Evolutionary conservation across 37 sponge, comb jelly and placozoan species (phyloP).

Genomic region (Diacarnus erythraeanus): DNA sequence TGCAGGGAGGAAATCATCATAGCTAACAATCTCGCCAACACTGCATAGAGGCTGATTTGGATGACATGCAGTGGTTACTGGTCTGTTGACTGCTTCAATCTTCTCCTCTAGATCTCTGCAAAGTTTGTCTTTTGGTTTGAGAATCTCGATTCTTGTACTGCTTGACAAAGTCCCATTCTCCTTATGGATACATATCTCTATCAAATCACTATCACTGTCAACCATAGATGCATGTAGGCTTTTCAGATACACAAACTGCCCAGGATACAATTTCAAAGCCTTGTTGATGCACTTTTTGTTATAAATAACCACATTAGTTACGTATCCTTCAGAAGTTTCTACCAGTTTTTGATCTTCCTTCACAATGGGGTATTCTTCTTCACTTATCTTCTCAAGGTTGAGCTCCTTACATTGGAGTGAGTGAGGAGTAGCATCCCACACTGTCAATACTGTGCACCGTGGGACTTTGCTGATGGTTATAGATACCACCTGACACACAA

Average conservation of each 20-base stretch:
- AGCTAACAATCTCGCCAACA: constrained; percentile 1
- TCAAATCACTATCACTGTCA: not conserved
- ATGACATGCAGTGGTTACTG: not conserved
- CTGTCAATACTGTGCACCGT: constrained; percentile 15
- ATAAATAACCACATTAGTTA: not conserved
- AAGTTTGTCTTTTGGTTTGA: not conserved
- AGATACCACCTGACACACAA: constrained; percentile 42
- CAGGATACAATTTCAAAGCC: not conserved
- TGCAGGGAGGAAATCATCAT: not conserved
- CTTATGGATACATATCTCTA: constrained; percentile 12
- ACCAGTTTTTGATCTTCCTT: not conserved
- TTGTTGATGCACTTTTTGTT: not conserved
- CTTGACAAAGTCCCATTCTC: not conserved
- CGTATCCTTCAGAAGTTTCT: not conserved
- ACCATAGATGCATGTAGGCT: not conserved
- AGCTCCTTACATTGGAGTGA: not conserved
- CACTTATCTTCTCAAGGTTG: not conserved
- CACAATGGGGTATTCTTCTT: not conserved
- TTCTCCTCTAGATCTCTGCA: not conserved
- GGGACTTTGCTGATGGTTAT: not conserved
- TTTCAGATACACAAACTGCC: constrained; percentile 1
- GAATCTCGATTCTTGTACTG: not conserved
- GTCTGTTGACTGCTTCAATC: not conserved
- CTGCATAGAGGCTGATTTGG: not conserved
- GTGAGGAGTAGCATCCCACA: constrained; percentile 41